Percentiles rank a stretch among this genome's conserved stretches.
Conservation (phyloP, 2,113 vertebrate genomes). For the Sarotherodon lohbergeri region DNA sequence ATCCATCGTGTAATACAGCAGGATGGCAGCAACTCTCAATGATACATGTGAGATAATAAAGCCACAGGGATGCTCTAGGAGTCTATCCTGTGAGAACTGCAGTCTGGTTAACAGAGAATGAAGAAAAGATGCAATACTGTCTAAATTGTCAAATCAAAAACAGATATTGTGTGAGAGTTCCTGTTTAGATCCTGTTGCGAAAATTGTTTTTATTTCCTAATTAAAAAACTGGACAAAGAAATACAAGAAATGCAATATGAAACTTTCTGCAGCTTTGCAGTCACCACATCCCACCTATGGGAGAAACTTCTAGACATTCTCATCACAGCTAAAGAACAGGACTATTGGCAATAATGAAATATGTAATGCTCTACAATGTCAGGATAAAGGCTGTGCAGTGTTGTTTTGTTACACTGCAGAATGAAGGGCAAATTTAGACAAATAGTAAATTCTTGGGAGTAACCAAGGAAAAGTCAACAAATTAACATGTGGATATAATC, state of each 20-base stretch:
- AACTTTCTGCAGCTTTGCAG: not conserved
- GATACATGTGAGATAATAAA: slow-evolving; percentile 46
- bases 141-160: not conserved
- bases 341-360: not conserved
- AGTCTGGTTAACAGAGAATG: not conserved
- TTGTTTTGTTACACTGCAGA: not conserved
- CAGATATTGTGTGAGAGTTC: not conserved
- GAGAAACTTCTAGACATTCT: not conserved
- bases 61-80: slow-evolving; percentile 21
- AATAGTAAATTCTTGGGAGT: not conserved
- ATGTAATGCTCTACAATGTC: rapidly evolving
- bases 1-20: not conserved
- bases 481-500: not conserved
- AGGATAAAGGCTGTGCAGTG: not conserved
- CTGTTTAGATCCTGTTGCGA: not conserved
- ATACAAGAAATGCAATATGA: not conserved
- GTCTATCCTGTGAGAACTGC: not conserved
- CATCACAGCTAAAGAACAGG: not conserved
- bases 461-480: not conserved
- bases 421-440: not conserved
- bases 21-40: slow-evolving; percentile 14
- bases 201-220: not conserved
- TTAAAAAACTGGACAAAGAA: not conserved
- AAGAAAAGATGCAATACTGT: not conserved
- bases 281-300: rapidly evolving